These are phyloP conservation scores for Drosophila triauraria DNA, from an alignment of 1,140 invertebrate species.

Conservation along the genomic window DNA sequence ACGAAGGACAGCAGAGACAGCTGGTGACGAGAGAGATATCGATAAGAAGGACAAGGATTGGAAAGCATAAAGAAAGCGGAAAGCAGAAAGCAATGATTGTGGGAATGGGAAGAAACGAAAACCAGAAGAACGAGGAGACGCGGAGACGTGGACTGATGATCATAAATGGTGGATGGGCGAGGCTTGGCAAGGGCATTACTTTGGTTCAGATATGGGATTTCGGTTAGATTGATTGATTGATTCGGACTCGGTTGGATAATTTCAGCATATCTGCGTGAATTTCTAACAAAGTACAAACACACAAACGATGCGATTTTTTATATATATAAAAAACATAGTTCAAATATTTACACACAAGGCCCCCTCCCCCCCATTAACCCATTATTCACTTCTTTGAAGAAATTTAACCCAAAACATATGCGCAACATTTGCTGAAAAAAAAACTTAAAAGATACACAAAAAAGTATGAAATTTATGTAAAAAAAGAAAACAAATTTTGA, in stretches of 20 bases:
- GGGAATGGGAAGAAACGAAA: background rate
- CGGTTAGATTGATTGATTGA: slow-evolving; percentile 49
- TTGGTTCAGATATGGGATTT: slow-evolving; percentile 46
- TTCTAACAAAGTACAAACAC: slow-evolving; percentile 80
- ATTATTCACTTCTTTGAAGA: slow-evolving; percentile 31
- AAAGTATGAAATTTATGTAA: slow-evolving; percentile 23
- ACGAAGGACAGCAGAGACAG: slow-evolving; percentile 11
- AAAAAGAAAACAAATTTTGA: slow-evolving; percentile 27
- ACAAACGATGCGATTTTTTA: slow-evolving; percentile 65
- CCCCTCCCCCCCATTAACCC: slow-evolving; percentile 15
- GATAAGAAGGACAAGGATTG: slow-evolving; percentile 10
- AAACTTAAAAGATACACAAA: slow-evolving; percentile 5
- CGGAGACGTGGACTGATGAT: slow-evolving; percentile 3
- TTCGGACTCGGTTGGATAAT: slow-evolving; percentile 77
- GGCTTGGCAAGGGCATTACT: slow-evolving; percentile 18
- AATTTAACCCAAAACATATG: slow-evolving; percentile 54
- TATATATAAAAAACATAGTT: slow-evolving; percentile 57
- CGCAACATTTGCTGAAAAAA: slow-evolving; percentile 73
- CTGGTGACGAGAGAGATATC: slow-evolving; percentile 15
- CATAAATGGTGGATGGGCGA: slow-evolving; percentile 5
- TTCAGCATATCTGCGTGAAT: slow-evolving; percentile 79
- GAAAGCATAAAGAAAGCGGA: background rate
- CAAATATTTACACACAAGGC: slow-evolving; percentile 63
- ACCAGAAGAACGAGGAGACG: background rate
- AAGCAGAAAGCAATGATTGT: slow-evolving; percentile 7